Conservation (phyloP, 2,888 invertebrate species). For the Amiota minor region DNA sequence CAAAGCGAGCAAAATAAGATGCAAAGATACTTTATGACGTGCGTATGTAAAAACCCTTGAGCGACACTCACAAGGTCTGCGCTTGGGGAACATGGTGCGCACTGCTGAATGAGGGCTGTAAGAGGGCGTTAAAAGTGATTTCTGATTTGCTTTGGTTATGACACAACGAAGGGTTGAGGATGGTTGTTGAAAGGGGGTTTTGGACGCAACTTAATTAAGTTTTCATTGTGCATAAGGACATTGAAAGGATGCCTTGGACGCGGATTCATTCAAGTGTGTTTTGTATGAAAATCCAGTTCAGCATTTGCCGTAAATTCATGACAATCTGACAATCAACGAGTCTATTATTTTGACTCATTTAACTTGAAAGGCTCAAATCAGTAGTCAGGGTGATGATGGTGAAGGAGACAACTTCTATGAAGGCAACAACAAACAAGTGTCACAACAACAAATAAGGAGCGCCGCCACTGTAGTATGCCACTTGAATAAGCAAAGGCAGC, state of each 20-base stretch:
- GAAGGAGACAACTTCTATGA: no score
- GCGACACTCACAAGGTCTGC: neutral
- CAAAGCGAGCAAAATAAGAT: neutral
- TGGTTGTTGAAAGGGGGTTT: neutral
- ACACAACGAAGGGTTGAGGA: slow-evolving; percentile 22
- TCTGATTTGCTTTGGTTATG: slow-evolving; percentile 28
- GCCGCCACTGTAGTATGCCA: slow-evolving; percentile 13
- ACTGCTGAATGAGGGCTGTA: neutral
- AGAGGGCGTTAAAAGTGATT: slow-evolving; percentile 28
- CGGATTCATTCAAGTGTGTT: neutral
- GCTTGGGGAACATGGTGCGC: neutral
- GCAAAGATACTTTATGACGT: slow-evolving; percentile 22
- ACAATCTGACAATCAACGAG: slow-evolving; percentile 10
- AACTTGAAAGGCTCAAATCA: neutral
- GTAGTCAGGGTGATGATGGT: neutral
- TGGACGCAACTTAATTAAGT: slow-evolving; percentile 61
- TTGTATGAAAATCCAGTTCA: slow-evolving; percentile 9
- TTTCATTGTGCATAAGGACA: slow-evolving; percentile 52
- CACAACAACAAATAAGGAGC: neutral
- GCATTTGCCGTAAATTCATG: no score
- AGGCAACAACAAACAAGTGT: neutral
- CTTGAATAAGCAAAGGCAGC: neutral
- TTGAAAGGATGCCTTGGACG: neutral
- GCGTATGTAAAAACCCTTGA: slow-evolving; percentile 7
- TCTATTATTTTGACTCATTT: slow-evolving; percentile 12